Percentiles rank a stretch among this genome's conserved stretches.
phyloP scores from a whole-genome alignment of 2,113 vertebrate species.

The Pampusana beccarii region DNA sequence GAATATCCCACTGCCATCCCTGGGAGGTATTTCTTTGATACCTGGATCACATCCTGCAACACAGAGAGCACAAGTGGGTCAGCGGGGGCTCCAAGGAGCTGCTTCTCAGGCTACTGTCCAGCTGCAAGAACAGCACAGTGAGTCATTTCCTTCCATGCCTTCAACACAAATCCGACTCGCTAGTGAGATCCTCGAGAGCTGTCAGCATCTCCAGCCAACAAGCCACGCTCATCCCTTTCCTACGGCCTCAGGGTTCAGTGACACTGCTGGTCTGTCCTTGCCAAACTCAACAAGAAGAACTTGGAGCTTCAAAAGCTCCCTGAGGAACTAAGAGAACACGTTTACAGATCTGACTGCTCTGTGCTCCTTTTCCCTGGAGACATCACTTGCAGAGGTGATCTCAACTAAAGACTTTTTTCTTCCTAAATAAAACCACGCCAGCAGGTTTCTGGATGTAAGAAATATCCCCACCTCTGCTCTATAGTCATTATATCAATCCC shows the following conservation, averaged over 20 bases:
- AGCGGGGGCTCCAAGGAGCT: neutral
- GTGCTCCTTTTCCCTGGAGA: neutral
- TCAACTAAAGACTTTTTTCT: neutral
- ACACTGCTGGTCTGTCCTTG: neutral
- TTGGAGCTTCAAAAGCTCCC: constrained; percentile 10
- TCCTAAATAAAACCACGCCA: neutral
- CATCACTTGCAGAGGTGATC: neutral
- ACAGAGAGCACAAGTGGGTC: constrained; percentile 17
- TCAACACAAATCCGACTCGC: neutral
- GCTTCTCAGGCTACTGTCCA: neutral
- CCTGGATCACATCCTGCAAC: constrained; percentile 93
- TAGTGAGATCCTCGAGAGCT: neutral
- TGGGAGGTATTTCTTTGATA: constrained; percentile 94
- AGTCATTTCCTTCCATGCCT: constrained; percentile 35
- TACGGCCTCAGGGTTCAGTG: neutral
- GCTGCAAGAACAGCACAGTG: neutral
- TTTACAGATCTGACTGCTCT: neutral
- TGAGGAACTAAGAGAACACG: neutral
- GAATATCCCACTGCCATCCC: constrained; percentile 95
- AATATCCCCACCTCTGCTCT: neutral
- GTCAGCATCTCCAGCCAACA: constrained; percentile 13
- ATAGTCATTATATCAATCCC: fast-evolving
- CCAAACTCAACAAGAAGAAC: constrained; percentile 28
- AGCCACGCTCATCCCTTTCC: neutral
- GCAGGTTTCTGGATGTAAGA: neutral